phyloP scores from a whole-genome alignment of 2,797 vertebrate genomes.

The Lepilemur ruficaudatus region DNA sequence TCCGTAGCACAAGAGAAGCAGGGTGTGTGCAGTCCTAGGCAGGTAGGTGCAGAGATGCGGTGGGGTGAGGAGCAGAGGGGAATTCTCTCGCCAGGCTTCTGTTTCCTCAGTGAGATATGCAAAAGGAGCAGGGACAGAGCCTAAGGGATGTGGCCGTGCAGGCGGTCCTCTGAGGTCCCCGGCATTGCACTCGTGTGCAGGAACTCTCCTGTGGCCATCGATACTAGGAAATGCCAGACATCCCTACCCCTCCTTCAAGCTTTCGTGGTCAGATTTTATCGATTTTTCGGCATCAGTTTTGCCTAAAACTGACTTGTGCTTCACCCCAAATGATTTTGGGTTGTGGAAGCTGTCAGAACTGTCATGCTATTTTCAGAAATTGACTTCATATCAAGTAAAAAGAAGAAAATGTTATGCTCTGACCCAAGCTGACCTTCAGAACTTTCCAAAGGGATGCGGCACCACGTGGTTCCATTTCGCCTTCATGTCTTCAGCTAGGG shows the following conservation, averaged over 20 bases:
- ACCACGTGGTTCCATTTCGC: not conserved
- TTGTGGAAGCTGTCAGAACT: not conserved
- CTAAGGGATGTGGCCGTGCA: fast-evolving
- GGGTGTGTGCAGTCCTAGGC: not conserved
- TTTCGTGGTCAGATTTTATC: not conserved
- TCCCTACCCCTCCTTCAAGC: not conserved
- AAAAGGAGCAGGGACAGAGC: not conserved
- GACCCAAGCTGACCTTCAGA: not conserved
- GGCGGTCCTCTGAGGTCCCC: not conserved
- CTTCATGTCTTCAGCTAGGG: not conserved
- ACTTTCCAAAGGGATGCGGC: not conserved
- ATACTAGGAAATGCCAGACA: not conserved
- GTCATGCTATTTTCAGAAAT: not conserved
- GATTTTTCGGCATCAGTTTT: not conserved
- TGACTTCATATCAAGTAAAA: not conserved
- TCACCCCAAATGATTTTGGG: not conserved
- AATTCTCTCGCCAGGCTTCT: not conserved
- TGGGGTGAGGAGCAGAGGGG: fast-evolving
- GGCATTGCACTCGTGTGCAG: not conserved
- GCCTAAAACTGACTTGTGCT: not conserved
- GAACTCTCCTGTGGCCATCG: not conserved
- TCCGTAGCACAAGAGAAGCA: not conserved
- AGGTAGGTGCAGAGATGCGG: not conserved
- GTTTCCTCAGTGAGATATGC: not conserved
- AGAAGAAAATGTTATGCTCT: not conserved